Evolutionary conservation across 2,888 invertebrate genomes (phyloP), one percentile per base, ranked within the genome.

Genomic region (Helobdella robusta): DNA sequence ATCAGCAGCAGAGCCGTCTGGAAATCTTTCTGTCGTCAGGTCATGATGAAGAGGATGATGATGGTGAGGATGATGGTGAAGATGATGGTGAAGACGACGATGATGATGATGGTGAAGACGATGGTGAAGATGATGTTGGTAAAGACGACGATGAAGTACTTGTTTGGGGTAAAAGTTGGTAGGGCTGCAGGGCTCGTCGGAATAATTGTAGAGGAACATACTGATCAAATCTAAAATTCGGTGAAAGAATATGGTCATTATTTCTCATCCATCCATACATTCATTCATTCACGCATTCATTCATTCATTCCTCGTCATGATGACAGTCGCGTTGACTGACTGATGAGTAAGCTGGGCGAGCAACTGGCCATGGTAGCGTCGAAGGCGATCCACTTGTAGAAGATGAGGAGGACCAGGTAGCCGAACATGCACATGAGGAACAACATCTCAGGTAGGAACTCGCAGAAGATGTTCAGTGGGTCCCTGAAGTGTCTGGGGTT

Each of bases 291-390:
- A 40, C 44, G 11, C 44, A 40, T 40, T 40, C 44, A 30, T 8
- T 32, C 8, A 23, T 28, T 28, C n/a, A n/a, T n/a, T n/a, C n/a
- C n/a, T 52, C 23, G 44, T n/a, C n/a, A 11, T 15, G 44, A 15
- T 15, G 6, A 48, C 40, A 20, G 4, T 23, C 23, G 46, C n/a
- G n/a, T 8, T 34, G 28, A 67, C 74, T 71, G 65, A 78, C 79
- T 91, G 75, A 98, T 94, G 67, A 98, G 85, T 78, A 98, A 89
- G 0, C 93, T 93, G 0, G 98, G 98, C 18, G 98, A 97, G 80
- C 91, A 91, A 60, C 80, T 80, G 0, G 86, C 71, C n/a, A 60
- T 68, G 6, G 56, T 71, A 8, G 74, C 74, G 35, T 75, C 71
- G 68, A 74, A 94, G 65, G 62, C 58, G n/a, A 89, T 84, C 98